Evolutionary conservation across 2,797 vertebrate species (phyloP).

Genomic region (Microhierax caerulescens): DNA sequence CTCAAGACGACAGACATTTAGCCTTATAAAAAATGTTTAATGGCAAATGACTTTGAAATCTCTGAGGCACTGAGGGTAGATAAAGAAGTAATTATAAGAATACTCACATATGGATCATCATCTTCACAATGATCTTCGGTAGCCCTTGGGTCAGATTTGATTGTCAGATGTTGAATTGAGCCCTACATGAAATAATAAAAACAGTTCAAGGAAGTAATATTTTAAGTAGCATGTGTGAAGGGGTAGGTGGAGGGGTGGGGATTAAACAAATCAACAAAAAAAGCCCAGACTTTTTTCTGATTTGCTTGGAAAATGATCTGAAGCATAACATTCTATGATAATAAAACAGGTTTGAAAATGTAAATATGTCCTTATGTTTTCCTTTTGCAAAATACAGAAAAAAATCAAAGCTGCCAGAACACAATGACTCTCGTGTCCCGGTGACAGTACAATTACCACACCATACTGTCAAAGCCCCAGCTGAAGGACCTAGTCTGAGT

Average conservation of each 20-base stretch:
- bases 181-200: slow-evolving; percentile 76
- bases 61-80: not conserved
- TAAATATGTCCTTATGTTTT: not conserved
- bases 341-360: not conserved
- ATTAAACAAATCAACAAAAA: not conserved
- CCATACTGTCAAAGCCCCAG: not conserved
- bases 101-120: slow-evolving; percentile 91
- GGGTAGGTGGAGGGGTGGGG: accelerated
- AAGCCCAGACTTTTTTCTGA: not conserved
- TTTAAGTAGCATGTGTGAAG: not conserved
- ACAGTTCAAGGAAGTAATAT: not conserved
- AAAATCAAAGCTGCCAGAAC: not conserved
- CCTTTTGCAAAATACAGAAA: not conserved
- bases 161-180: slow-evolving; percentile 89
- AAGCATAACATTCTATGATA: not conserved
- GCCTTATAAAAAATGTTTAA: not conserved
- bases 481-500: not conserved
- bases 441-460: not conserved
- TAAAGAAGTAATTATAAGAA: not conserved
- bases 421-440: not conserved
- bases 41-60: not conserved
- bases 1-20: not conserved
- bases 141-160: slow-evolving; percentile 84
- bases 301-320: not conserved
- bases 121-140: slow-evolving; percentile 91